Base-by-base conservation (phyloP, 2,113 vertebrate genomes). In the Sebastes schlegelii region DNA sequence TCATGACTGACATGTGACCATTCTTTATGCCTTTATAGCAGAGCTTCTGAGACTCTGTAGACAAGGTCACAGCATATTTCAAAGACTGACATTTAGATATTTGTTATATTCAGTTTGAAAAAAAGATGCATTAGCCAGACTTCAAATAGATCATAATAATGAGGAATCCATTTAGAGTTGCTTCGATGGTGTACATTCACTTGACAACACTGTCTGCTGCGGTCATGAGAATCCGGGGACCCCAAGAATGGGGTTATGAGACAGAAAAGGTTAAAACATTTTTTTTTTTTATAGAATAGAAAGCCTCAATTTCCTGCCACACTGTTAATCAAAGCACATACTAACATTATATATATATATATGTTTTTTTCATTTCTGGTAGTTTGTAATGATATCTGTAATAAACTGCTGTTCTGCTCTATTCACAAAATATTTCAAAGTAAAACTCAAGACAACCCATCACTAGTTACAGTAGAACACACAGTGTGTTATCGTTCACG, bases 121-220 rank as follows among this genome's bases (percentile, higher is more conserved):
- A 69, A 51, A 63, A 40, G 19, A 67, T 26, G 63, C 26, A 71
- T 65, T 49, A 61, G 63, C n/a, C 54, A 71, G 69, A 17, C 34
- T 68, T 75, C 10, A 63, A 52, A 84, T 79, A 26, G 10, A 57
- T 84, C 65, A 81, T 57, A 66, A 72, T 58, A 66, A 74, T 75
- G 73, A 63, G 52, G 13, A 12, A 69, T 14, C 3, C 21, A 11
- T 77, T 63, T 63, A 6, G 4, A 58, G 49, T 11, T 46, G 26
- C 16, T 55, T 62, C 8, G 43, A 60, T 43, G 34, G 42, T 40
- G 72, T 67, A 42, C 21, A 54, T 77, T 80, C 40, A 66, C 46
- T 61, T 62, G 67, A 81, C 55, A 74, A 62, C 67, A 57, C 8
- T 73, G 6, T 16, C 34, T 67, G 54, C 46, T 69, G 74, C 2